phyloP scores from a whole-genome alignment of 2,888 invertebrate genomes.

The Tinea semifulvella region DNA sequence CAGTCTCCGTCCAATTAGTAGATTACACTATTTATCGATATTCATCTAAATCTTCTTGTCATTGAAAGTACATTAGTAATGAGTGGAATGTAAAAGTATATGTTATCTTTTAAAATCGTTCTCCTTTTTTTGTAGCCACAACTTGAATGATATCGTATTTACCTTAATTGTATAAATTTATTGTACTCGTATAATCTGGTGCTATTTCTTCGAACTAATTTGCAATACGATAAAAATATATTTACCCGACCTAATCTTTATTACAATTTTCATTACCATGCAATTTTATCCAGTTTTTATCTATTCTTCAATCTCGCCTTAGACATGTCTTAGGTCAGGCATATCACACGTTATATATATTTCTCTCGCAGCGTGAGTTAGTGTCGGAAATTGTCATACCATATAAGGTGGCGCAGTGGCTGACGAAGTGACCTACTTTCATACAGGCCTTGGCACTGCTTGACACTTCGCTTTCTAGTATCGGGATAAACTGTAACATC shows the following conservation, averaged over 20 bases:
- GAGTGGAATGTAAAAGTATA: no score
- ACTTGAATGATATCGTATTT: no score
- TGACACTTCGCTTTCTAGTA: conserved; percentile 34
- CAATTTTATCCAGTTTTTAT: not conserved
- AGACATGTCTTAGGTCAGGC: conserved; percentile 9
- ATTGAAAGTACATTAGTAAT: no score
- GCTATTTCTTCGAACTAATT: no score
- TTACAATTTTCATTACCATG: not conserved
- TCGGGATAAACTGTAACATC: conserved; percentile 9
- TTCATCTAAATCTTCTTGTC: not conserved
- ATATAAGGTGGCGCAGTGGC: conserved; percentile 37
- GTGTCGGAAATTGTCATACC: conserved; percentile 40
- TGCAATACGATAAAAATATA: no score
- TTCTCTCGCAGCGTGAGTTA: conserved; percentile 19
- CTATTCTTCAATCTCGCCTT: conserved; percentile 5
- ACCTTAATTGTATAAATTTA: no score
- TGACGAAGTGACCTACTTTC: conserved; percentile 49
- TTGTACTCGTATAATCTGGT: no score
- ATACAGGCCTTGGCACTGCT: conserved; percentile 24
- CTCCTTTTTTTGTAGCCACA: no score
- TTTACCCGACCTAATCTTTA: no score
- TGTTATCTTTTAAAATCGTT: no score
- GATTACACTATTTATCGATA: not conserved
- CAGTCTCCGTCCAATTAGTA: not conserved
- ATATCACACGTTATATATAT: conserved; percentile 12